phyloP scores from a whole-genome alignment of 2,113 vertebrate species.

The Thunnus thynnus region DNA sequence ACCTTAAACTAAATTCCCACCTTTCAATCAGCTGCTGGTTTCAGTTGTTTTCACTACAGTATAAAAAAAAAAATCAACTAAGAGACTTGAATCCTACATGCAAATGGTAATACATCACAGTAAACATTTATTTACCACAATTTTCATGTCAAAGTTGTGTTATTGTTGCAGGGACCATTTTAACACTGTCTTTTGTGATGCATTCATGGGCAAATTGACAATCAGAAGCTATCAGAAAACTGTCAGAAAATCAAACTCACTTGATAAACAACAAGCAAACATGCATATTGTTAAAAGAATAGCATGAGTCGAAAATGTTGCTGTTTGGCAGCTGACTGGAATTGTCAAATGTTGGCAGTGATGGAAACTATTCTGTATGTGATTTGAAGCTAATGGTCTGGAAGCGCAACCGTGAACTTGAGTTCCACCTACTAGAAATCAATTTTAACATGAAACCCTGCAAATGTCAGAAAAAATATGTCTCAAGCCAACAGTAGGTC shows the following conservation, averaged over 20 bases:
- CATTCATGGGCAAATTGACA: slow-evolving; percentile 37
- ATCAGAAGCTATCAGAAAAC: slow-evolving; percentile 9
- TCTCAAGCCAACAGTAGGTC: slow-evolving; percentile 1
- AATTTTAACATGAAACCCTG: slow-evolving; percentile 9
- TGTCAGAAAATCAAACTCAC: slow-evolving; percentile 27
- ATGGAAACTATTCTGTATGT: slow-evolving; percentile 10
- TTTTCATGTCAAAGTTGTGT: slow-evolving; percentile 49
- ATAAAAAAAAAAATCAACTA: not conserved
- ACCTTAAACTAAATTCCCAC: slow-evolving; percentile 1
- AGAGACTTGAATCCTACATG: slow-evolving; percentile 10
- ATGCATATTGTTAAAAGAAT: slow-evolving; percentile 7
- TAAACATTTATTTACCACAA: slow-evolving; percentile 31
- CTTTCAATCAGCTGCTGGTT: not conserved
- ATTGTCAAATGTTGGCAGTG: slow-evolving; percentile 12
- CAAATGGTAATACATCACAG: slow-evolving; percentile 29
- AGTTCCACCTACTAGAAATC: slow-evolving; percentile 10
- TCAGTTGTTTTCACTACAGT: not conserved
- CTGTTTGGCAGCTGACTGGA: not conserved
- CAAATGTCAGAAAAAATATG: slow-evolving; percentile 13
- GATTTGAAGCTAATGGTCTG: slow-evolving; percentile 12
- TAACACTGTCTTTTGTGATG: not conserved
- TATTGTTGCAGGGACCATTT: slow-evolving; percentile 13
- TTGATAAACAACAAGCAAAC: slow-evolving; percentile 1
- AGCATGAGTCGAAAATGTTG: not conserved
- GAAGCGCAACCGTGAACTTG: slow-evolving; percentile 16